Percentiles rank a stretch among this genome's conserved stretches.
Evolutionary conservation across 1,140 invertebrate species (phyloP).

Genomic region (Drosophila pandora): DNA sequence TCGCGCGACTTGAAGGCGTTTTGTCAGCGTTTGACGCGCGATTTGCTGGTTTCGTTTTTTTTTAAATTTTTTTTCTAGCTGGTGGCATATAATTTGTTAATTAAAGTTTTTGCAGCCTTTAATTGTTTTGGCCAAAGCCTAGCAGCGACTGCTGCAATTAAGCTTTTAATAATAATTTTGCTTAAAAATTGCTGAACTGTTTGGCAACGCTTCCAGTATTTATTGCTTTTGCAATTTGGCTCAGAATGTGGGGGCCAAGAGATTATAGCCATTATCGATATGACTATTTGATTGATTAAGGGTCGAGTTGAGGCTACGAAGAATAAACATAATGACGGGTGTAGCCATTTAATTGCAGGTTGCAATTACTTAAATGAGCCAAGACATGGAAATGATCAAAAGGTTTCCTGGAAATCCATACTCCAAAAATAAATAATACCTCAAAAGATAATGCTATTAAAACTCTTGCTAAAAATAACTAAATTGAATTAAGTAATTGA

Average conservation of each 20-base stretch:
- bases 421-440: background rate
- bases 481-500: background rate
- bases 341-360: constrained; percentile 12
- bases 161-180: constrained; percentile 72
- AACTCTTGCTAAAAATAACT: background rate
- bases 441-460: background rate
- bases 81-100: constrained; percentile 66
- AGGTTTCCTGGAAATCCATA: background rate
- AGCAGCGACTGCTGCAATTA: constrained; percentile 53
- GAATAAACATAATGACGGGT: constrained; percentile 17
- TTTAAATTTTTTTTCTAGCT: constrained; percentile 38
- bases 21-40: constrained; percentile 50
- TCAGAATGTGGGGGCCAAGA: constrained; percentile 51
- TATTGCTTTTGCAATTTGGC: constrained; percentile 59
- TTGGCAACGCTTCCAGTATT: constrained; percentile 54
- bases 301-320: constrained; percentile 18
- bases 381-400: constrained; percentile 24
- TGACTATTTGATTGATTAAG: constrained; percentile 45
- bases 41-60: constrained; percentile 46
- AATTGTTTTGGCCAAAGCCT: constrained; percentile 72
- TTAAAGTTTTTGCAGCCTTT: constrained; percentile 60
- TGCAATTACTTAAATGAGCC: constrained; percentile 28
- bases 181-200: constrained; percentile 62
- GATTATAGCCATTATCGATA: constrained; percentile 41
- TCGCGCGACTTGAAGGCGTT: constrained; percentile 48